Evolutionary conservation across 2,113 vertebrate species (phyloP), one percentile per base, ranked within the genome.

Genomic region (Pseudorectes ferrugineus): DNA sequence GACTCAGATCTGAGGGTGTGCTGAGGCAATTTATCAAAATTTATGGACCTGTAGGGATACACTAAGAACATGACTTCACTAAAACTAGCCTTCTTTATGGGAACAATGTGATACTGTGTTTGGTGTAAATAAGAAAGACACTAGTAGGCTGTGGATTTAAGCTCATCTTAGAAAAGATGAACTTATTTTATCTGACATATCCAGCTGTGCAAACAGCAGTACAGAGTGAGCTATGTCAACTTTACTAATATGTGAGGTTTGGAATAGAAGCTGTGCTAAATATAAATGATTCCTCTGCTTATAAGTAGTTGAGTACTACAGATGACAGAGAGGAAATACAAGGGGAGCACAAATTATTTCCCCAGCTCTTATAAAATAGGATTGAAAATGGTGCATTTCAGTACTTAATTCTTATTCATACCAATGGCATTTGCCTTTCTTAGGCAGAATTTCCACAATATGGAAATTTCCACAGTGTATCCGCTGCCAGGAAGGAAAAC

Each of bases 131-230:
- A 97, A 97, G 94, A 97, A 88, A 93, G 91, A 88, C 67, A 76
- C 38, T 67, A 80, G 95, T 61, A 95, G 84, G 58, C 35, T 71
- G 33, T 19, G 13, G 93, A 89, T 96, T 96, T 96, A 96, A 97
- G 91, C 93, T 97, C 88, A 73, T 97, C 67, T 95, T 95, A 93
- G 91, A 97, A 95, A 93, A 88, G 93, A 97, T 95, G 75, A 96
- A 92, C 61, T 92, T 89, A 94, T 85, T 96, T 88, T 94, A 57
- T 94, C 91, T 73, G 71, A 95, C 95, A 91, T 63, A 91, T 97
- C 96, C 97, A 97, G 90, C 97, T 98, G 97, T 96, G 97, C 94
- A 97, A 97, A 97, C 96, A 97, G 92, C 94, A 95, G 90, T 54
- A 58, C 23, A 2, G 36, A 96, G 92, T 78, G 88, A 89, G 91